Conservation (phyloP, 35 echinoderm and acorn worm species). For the Chiridota heheva region DNA sequence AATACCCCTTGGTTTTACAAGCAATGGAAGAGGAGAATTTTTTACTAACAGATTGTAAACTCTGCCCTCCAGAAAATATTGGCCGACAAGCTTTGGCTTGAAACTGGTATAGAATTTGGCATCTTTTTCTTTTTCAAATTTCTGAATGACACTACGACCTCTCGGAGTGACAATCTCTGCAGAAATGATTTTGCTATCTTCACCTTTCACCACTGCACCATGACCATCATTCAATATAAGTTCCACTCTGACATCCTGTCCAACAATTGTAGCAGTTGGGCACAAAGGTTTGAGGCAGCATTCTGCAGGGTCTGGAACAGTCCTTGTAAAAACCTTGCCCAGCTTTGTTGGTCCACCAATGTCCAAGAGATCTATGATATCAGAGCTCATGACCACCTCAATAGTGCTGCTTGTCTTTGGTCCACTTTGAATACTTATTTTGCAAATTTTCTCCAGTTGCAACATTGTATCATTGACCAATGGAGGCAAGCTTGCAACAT, state of each 20-base stretch:
- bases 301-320: conserved; percentile 17
- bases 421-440: neutral
- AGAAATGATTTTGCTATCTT: conserved; percentile 20
- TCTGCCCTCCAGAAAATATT: conserved; percentile 19
- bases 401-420: conserved; percentile 20
- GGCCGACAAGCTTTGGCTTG: conserved; percentile 14
- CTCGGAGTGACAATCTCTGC: conserved; percentile 30
- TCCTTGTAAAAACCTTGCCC: conserved; percentile 3
- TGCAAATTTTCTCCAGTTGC: conserved; percentile 10
- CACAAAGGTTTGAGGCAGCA: neutral
- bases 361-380: conserved; percentile 19
- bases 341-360: neutral
- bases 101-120: conserved; percentile 31
- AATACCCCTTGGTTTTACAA: conserved; percentile 20
- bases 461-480: conserved; percentile 19
- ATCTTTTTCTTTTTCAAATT: neutral
- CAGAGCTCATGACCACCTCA: conserved; percentile 3
- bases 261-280: neutral
- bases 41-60: conserved; percentile 22
- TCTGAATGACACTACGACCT: conserved; percentile 19
- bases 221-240: conserved; percentile 39
- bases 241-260: conserved; percentile 18
- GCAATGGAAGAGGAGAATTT: conserved; percentile 28
- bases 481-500: conserved; percentile 13
- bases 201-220: conserved; percentile 25